Conservation (phyloP, 2,888 invertebrate genomes). For the Tenthredo notha region DNA sequence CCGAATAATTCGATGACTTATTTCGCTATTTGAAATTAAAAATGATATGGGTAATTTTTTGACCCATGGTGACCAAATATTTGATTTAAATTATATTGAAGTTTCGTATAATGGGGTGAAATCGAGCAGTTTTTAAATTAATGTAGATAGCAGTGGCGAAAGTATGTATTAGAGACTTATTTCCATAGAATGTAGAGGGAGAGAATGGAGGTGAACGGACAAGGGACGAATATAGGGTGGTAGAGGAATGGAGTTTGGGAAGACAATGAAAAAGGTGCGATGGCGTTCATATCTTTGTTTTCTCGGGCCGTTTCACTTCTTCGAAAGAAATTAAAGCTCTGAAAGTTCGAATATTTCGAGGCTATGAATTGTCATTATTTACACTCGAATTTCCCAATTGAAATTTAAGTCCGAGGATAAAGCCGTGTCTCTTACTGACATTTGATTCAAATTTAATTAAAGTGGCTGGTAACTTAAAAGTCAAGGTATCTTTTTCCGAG, state of each 20-base stretch:
- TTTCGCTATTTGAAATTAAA: not conserved
- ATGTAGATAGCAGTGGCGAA: not conserved
- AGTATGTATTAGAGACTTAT: not conserved
- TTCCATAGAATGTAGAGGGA: not conserved
- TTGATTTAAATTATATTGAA: not conserved
- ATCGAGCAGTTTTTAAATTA: constrained; percentile 2
- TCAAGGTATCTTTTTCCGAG: constrained; percentile 20
- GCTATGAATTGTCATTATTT: constrained; percentile 31
- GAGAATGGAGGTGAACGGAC: constrained; percentile 17
- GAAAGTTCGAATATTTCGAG: constrained; percentile 30
- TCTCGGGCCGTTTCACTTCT: constrained; percentile 30
- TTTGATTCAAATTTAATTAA: constrained; percentile 47
- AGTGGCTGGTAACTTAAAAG: not conserved
- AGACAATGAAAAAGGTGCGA: constrained; percentile 45
- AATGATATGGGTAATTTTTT: not conserved
- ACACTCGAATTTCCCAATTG: constrained; percentile 44
- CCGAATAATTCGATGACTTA: no score
- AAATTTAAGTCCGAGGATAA: constrained; percentile 11
- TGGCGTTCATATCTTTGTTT: constrained; percentile 40
- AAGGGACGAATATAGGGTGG: not conserved
- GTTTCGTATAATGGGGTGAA: not conserved
- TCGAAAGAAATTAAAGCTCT: constrained; percentile 19
- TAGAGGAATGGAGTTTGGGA: constrained; percentile 8
- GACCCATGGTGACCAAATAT: not conserved
- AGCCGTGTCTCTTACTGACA: constrained; percentile 29